Evolutionary conservation across 2,113 vertebrate species (phyloP), one percentile per base, ranked within the genome.

Genomic region (Suncus etruscus): DNA sequence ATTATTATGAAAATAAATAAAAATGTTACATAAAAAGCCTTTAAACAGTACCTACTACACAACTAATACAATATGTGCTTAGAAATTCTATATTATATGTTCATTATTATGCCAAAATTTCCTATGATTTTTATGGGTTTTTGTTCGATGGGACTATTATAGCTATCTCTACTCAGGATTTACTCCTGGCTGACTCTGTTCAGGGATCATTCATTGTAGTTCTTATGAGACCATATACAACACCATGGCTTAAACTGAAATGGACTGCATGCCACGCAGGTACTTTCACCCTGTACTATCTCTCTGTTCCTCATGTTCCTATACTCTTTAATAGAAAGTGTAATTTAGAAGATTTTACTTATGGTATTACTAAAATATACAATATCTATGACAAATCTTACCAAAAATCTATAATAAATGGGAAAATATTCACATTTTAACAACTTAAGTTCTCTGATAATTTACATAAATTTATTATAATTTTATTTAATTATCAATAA

Each of bases 1-100:
- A 31, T n/a, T 72, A 2, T 77, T 69, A 12, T 47, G 9, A 68
- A 50, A 63, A 25, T 63, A 5, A 79, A 63, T 63, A 20, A 11
- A 84, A 16, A 51, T 47, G 12, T 20, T 24, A 5, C 39, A 25
- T 15, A 0, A 6, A 45, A 73, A 90, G 14, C 8, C 51, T 66
- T 11, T 0, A 1, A 47, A 48, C 12, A 39, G 15, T 5, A 0
- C 47, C 61, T 39, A n/a, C 45, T 24, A 5, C 20, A 0, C 12
- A 7, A 3, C 27, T 20, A 66, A 48, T n/a, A 12, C 24, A 31
- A 1, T 31, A 14, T 45, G 14, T 8, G 1, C 27, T 29, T 72
- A 12, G 3, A 7, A 39, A 22, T 54, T 15, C 68, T 7, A 39
- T 45, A 1, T 8, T 48, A 5, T 6, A 15, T 74, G 63, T 32